A percentile compares a stretch with the other conserved stretches of the same genome.
These are phyloP conservation scores for Steinernema khuongi DNA, from an alignment of 1,140 invertebrate genomes.

Conservation along the genomic window DNA sequence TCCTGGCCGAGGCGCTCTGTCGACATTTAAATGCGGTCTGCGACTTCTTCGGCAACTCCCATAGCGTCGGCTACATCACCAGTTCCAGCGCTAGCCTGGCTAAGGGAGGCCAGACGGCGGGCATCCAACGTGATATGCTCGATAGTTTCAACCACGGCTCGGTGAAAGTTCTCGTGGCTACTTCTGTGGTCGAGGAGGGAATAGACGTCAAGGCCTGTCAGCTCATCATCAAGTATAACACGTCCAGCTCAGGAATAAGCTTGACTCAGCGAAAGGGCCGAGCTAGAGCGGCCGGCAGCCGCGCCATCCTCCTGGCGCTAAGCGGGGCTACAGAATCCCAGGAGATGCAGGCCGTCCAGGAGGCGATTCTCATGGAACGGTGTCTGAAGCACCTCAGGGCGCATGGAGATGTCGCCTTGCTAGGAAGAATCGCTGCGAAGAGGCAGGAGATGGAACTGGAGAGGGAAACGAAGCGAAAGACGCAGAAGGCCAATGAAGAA, in stretches of 20 bases:
- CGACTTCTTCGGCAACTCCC: neutral
- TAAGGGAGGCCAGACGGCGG: neutral
- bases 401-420: neutral
- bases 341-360: neutral
- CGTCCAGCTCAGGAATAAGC: conserved; percentile 58
- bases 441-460: neutral
- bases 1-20: neutral
- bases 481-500: neutral
- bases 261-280: conserved; percentile 48
- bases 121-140: neutral
- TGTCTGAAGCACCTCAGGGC: neutral
- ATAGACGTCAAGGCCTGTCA: conserved; percentile 59
- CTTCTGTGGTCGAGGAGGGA: conserved; percentile 60
- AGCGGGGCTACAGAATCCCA: neutral
- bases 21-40: neutral
- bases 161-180: conserved; percentile 51
- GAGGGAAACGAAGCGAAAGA: neutral
- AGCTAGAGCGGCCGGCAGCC: neutral
- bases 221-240: conserved; percentile 59
- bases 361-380: neutral
- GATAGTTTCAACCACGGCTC: neutral
- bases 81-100: neutral
- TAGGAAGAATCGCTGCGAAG: neutral
- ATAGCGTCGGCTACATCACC: neutral
- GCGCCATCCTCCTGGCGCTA: neutral